Percentiles rank a stretch among this genome's conserved stretches.
Evolutionary conservation across 1,140 invertebrate species (phyloP).

Genomic region (Tetramorium alpestre): DNA sequence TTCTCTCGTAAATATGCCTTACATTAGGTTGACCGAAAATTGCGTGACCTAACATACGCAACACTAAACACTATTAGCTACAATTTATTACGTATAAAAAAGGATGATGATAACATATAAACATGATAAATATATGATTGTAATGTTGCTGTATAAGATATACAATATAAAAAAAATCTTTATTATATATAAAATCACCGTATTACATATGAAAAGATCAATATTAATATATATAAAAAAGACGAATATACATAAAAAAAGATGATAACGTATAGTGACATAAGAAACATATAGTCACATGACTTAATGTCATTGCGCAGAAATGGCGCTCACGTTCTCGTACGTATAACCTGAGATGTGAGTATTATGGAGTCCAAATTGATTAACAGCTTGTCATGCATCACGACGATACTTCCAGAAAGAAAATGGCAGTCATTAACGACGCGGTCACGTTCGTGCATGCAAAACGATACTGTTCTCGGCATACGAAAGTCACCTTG

Average conservation of each 20-base stretch:
- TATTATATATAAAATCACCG: too few species aligned
- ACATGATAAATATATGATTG: background rate
- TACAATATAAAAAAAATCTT: too few species aligned
- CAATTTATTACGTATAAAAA: background rate
- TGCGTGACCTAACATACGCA: background rate
- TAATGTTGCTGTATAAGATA: too few species aligned
- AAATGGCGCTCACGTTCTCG: background rate
- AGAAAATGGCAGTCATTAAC: constrained; percentile 37
- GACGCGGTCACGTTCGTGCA: constrained; percentile 40
- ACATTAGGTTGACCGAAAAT: background rate
- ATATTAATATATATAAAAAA: too few species aligned
- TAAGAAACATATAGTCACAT: background rate
- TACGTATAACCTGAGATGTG: background rate
- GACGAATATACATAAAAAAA: background rate
- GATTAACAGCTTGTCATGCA: constrained; percentile 22
- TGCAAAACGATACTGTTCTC: constrained; percentile 40
- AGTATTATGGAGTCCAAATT: constrained; percentile 41
- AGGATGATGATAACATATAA: background rate
- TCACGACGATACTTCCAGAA: background rate
- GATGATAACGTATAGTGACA: background rate
- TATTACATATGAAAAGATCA: too few species aligned
- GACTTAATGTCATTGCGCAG: background rate
- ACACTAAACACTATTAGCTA: background rate
- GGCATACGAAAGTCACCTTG: background rate
- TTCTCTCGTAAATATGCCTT: background rate